Conservation (phyloP, 2,888 invertebrate species). For the Ophioninae sp. region DNA sequence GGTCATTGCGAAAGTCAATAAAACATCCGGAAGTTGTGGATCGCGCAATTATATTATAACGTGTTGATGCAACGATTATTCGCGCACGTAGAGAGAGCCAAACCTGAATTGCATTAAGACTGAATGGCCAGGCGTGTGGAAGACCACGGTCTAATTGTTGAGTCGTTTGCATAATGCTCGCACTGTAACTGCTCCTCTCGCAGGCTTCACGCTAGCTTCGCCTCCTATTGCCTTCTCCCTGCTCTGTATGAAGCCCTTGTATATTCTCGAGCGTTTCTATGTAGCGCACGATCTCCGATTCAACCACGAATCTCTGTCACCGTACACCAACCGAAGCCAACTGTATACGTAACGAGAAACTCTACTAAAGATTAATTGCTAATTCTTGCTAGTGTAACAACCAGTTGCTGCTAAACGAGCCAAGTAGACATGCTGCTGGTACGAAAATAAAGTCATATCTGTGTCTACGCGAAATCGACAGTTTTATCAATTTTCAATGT, state of each 20-base stretch:
- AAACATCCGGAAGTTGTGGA: constrained; percentile 22
- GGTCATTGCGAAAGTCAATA: constrained; percentile 26
- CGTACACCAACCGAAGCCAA: constrained; percentile 20
- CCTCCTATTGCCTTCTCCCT: constrained; percentile 55
- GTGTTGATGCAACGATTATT: constrained; percentile 72
- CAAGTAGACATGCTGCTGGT: constrained; percentile 22
- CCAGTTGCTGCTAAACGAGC: constrained; percentile 72
- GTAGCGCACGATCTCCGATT: constrained; percentile 12
- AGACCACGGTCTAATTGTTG: constrained; percentile 76
- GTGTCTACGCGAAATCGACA: background rate
- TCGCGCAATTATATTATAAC: constrained; percentile 55
- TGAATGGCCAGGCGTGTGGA: constrained; percentile 70
- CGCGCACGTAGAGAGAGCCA: constrained; percentile 54
- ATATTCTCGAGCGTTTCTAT: constrained; percentile 55
- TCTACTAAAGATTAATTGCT: constrained; percentile 75
- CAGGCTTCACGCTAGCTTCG: constrained; percentile 54
- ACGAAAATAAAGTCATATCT: constrained; percentile 10
- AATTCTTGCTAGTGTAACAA: constrained; percentile 74
- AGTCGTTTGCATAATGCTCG: constrained; percentile 78
- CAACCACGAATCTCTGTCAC: constrained; percentile 28
- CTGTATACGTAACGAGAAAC: constrained; percentile 48
- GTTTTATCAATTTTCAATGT: background rate
- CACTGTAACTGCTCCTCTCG: constrained; percentile 71
- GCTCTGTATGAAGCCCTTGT: constrained; percentile 53
- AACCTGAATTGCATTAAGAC: constrained; percentile 70